phyloP scores from a whole-genome alignment of 2,888 invertebrate species.

The Nemurella pictetii region DNA sequence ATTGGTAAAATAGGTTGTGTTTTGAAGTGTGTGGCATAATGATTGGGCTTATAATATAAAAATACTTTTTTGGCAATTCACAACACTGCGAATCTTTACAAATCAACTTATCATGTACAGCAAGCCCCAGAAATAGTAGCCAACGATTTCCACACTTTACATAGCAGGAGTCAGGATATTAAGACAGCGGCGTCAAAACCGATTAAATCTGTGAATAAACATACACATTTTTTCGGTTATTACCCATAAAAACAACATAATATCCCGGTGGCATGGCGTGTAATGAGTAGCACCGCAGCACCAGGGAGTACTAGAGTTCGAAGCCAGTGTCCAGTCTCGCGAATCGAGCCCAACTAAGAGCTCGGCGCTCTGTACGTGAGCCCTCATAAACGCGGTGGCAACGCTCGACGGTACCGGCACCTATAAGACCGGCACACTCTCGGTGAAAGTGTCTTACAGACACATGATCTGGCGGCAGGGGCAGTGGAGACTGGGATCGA shows the following conservation, averaged over 20 bases:
- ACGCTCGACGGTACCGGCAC: not conserved
- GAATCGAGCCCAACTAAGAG: not conserved
- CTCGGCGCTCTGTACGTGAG: not conserved
- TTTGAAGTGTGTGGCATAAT: too few species aligned
- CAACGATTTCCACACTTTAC: not conserved
- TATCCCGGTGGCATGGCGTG: not conserved
- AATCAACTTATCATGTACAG: too few species aligned
- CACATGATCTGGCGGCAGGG: not conserved
- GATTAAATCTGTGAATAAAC: not conserved
- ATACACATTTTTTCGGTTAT: not conserved
- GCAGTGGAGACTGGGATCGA: conserved; percentile 1
- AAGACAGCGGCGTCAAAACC: not conserved
- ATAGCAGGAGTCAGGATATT: not conserved
- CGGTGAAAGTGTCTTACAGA: conserved; percentile 7
- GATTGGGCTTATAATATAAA: too few species aligned
- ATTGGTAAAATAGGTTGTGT: too few species aligned
- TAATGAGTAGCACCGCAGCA: not conserved
- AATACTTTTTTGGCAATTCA: too few species aligned
- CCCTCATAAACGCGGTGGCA: not conserved
- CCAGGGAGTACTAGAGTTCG: not conserved
- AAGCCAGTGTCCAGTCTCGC: not conserved
- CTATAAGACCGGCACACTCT: not conserved
- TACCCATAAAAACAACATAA: not conserved
- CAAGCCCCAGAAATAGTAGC: too few species aligned
- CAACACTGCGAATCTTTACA: too few species aligned